phyloP scores from a whole-genome alignment of 2,113 vertebrate species.

The Cepphus grylle region DNA sequence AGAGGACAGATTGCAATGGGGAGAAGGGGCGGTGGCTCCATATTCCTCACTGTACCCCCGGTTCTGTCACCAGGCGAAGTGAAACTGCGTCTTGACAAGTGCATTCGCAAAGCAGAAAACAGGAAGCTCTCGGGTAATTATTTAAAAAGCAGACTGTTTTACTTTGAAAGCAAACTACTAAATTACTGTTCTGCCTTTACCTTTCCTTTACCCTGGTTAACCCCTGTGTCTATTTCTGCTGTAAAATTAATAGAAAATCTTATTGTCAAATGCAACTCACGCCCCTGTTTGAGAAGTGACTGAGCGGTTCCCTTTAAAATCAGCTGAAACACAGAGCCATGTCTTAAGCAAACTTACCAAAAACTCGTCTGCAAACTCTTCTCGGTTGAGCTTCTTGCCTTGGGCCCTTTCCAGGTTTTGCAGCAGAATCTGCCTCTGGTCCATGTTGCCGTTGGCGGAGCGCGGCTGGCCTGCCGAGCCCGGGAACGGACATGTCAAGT shows the following conservation, averaged over 20 bases:
- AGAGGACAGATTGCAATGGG: fast-evolving
- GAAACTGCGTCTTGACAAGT: background rate
- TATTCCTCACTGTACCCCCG: fast-evolving
- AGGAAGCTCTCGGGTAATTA: conserved; percentile 3
- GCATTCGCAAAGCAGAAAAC: background rate
- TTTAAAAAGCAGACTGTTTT: background rate
- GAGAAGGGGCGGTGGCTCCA: background rate
- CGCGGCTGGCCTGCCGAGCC: background rate
- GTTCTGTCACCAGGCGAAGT: background rate
- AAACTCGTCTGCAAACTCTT: conserved; percentile 72
- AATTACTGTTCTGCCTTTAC: background rate
- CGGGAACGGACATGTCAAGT: conserved; percentile 67
- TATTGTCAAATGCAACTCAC: background rate
- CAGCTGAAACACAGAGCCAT: background rate
- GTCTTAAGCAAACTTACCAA: conserved; percentile 65
- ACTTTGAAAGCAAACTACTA: background rate
- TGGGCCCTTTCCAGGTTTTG: conserved; percentile 64
- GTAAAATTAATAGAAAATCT: background rate
- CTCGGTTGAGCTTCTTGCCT: conserved; percentile 60
- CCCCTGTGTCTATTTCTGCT: background rate
- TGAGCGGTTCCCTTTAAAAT: background rate
- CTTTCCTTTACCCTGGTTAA: background rate
- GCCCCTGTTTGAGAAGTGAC: fast-evolving
- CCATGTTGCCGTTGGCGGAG: conserved; percentile 62
- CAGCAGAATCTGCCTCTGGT: conserved; percentile 72